Evolutionary conservation across 2,888 invertebrate species (phyloP).

Genomic region (Nasonovia ribisnigri): DNA sequence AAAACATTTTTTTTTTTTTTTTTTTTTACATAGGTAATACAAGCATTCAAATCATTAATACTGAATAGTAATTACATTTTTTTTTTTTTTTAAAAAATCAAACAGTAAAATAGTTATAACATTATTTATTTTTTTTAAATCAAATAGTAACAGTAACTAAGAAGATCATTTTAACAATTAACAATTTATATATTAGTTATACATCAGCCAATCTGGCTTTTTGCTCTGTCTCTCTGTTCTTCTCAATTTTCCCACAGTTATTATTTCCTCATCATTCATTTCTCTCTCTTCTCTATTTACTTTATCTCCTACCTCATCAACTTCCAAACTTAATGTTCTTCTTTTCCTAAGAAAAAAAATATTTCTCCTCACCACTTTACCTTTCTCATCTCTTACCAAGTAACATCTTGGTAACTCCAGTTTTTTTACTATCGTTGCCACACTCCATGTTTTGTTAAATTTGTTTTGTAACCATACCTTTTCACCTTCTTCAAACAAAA

Average conservation of each 20-base stretch:
- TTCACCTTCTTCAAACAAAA: background rate
- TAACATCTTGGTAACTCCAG: slow-evolving; percentile 5
- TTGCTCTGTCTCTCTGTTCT: background rate
- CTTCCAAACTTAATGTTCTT: background rate
- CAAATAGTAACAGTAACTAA: too few relatives aligned
- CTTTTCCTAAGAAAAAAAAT: background rate
- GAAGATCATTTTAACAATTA: too few relatives aligned
- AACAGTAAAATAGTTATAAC: too few relatives aligned
- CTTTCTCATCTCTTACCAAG: slow-evolving; percentile 7
- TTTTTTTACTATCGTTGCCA: slow-evolving; percentile 12
- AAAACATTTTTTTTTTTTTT: too few relatives aligned
- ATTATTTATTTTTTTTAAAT: too few relatives aligned
- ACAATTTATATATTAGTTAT: background rate
- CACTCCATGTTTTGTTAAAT: slow-evolving; percentile 39
- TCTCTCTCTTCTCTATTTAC: too few relatives aligned
- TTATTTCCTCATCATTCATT: background rate
- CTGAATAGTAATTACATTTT: too few relatives aligned
- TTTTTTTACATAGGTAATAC: too few relatives aligned
- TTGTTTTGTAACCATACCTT: slow-evolving; percentile 34
- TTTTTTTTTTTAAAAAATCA: too few relatives aligned
- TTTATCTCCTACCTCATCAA: background rate
- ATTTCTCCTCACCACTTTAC: background rate
- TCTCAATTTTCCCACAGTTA: background rate
- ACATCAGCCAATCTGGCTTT: slow-evolving; percentile 4
- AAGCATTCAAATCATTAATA: too few relatives aligned